Percentiles rank a stretch among this genome's conserved stretches.
Evolutionary conservation across 2,888 invertebrate genomes (phyloP).

Genomic region (Sycophila texana): DNA sequence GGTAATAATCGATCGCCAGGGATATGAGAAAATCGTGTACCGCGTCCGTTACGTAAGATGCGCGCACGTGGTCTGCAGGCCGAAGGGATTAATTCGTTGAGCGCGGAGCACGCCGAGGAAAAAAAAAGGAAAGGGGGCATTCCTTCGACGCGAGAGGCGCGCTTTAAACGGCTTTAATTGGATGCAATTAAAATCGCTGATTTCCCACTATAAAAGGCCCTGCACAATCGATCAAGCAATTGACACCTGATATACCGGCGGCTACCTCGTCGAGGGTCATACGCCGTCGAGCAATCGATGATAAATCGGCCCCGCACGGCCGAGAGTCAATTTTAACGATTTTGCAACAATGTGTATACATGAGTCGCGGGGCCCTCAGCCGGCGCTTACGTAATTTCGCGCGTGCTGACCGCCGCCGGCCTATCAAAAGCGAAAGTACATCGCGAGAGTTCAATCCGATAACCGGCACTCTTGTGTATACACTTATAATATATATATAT

Average conservation of each 20-base stretch:
- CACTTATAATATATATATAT: no score
- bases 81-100: slow-evolving; percentile 21
- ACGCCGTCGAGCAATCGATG: slow-evolving; percentile 14
- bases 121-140: slow-evolving; percentile 2
- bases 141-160: neutral
- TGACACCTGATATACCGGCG: slow-evolving; percentile 34
- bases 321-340: slow-evolving; percentile 19
- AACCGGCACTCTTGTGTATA: neutral
- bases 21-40: neutral
- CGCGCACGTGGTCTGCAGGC: no score
- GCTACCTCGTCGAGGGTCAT: neutral
- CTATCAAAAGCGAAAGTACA: slow-evolving; percentile 35
- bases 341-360: slow-evolving; percentile 2
- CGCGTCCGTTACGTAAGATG: slow-evolving; percentile 5
- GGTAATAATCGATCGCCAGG: neutral
- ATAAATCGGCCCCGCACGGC: slow-evolving; percentile 16
- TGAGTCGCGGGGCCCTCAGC: neutral
- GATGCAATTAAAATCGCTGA: slow-evolving; percentile 25
- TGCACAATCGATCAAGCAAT: slow-evolving; percentile 33
- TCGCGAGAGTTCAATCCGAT: neutral
- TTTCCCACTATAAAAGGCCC: slow-evolving; percentile 23
- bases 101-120: neutral
- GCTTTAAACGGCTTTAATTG: slow-evolving; percentile 11
- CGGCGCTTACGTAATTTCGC: slow-evolving; percentile 28
- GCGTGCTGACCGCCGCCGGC: neutral